These are phyloP conservation scores for Perca flavescens DNA, from an alignment of 2,113 vertebrate species.

Conservation along the genomic window DNA sequence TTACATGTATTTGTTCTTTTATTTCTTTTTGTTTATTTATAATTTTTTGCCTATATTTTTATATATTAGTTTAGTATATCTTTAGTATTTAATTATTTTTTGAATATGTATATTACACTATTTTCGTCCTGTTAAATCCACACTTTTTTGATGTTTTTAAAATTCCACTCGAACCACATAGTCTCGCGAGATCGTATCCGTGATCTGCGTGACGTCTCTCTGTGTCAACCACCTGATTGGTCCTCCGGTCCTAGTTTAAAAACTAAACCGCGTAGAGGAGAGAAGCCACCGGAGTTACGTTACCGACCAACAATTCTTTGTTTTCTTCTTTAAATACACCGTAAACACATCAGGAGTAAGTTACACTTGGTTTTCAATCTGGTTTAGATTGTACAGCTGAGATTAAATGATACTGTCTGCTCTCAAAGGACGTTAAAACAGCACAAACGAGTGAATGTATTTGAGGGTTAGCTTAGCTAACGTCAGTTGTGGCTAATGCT, in stretches of 20 bases:
- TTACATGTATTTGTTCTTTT: no score
- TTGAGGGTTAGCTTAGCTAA: background rate
- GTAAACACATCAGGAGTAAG: constrained; percentile 34
- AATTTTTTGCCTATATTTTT: no score
- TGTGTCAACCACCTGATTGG: constrained; percentile 31
- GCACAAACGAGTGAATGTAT: no score
- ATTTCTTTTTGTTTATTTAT: no score
- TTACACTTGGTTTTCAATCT: rapidly evolving
- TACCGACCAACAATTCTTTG: rapidly evolving
- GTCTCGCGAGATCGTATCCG: constrained; percentile 34
- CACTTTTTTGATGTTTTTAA: background rate
- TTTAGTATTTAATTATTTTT: no score
- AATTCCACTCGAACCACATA: no score
- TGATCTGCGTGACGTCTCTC: background rate
- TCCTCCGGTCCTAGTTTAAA: constrained; percentile 46
- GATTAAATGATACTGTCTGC: background rate
- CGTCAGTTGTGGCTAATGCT: background rate
- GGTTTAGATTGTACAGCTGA: rapidly evolving
- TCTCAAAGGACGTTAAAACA: background rate
- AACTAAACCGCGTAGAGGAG: constrained; percentile 34
- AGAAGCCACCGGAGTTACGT: background rate
- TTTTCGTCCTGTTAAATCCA: no score
- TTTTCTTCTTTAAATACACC: background rate
- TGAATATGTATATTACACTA: no score
- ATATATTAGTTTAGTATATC: no score